phyloP scores from a whole-genome alignment of 2,113 vertebrate genomes.

The Myrmecophaga tridactyla region DNA sequence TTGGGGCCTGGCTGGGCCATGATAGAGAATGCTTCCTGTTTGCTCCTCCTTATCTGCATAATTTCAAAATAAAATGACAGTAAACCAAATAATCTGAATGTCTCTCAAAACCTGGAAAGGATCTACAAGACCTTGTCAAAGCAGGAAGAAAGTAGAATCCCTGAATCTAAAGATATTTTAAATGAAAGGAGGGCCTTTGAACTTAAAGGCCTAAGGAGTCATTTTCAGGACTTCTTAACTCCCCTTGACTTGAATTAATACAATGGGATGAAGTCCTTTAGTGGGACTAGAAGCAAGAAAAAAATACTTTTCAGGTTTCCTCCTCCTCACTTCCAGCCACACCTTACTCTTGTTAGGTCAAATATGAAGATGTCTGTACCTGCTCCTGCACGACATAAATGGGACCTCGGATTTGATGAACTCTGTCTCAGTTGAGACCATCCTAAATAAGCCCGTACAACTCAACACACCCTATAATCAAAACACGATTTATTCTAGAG shows the following conservation, averaged over 20 bases:
- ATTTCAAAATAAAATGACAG: not conserved
- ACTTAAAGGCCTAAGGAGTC: not conserved
- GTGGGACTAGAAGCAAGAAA: not conserved
- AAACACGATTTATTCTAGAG: constrained; percentile 41
- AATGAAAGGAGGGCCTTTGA: not conserved
- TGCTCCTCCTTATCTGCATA: not conserved
- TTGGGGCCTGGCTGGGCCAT: not conserved
- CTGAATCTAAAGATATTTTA: not conserved
- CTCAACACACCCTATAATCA: constrained; percentile 56
- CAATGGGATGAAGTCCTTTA: not conserved
- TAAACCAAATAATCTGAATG: too few relatives aligned
- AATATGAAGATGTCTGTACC: not conserved
- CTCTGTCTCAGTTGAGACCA: not conserved
- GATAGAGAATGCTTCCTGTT: not conserved
- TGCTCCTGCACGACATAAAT: not conserved
- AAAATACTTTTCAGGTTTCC: not conserved
- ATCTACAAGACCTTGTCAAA: not conserved
- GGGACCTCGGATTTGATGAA: not conserved
- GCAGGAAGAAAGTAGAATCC: not conserved
- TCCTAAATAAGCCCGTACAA: constrained; percentile 38
- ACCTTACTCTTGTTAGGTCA: not conserved
- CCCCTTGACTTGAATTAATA: not conserved
- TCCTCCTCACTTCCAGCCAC: not conserved
- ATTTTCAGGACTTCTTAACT: not conserved
- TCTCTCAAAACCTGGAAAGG: not conserved